Evolutionary conservation across 2,888 invertebrate genomes (phyloP).

Genomic region (Spilosoma lubricipeda): DNA sequence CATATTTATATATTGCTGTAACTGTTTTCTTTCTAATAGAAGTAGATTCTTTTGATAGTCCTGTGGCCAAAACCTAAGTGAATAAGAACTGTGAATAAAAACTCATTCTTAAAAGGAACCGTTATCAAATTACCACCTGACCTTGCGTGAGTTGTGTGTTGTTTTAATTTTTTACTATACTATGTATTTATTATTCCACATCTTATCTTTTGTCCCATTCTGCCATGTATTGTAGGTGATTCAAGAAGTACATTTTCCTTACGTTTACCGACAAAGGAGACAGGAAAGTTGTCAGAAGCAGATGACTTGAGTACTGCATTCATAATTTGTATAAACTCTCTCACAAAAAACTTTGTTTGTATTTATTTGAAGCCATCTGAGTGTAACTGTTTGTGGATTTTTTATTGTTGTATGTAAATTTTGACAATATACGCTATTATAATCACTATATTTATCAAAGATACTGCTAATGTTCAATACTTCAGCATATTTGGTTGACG

Average conservation of each 20-base stretch:
- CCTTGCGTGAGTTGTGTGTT: too few relatives aligned
- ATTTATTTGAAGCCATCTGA: constrained; percentile 30
- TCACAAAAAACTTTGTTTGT: constrained; percentile 36
- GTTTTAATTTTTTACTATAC: too few relatives aligned
- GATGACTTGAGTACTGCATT: constrained; percentile 45
- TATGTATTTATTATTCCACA: not conserved
- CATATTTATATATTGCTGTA: too few relatives aligned
- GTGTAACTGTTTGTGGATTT: not conserved
- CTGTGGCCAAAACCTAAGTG: not conserved
- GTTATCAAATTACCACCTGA: not conserved
- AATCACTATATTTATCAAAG: not conserved
- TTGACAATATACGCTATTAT: not conserved
- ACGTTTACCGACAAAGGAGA: constrained; percentile 42
- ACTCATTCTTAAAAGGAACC: not conserved
- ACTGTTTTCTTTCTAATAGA: too few relatives aligned
- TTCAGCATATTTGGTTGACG: too few relatives aligned
- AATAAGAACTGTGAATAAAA: not conserved
- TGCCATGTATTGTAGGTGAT: constrained; percentile 27
- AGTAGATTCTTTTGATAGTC: not conserved
- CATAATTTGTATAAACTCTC: constrained; percentile 45
- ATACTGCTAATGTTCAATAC: too few relatives aligned
- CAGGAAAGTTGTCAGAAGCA: constrained; percentile 47
- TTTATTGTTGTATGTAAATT: not conserved
- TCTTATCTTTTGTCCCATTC: not conserved
- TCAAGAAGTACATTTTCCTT: constrained; percentile 35